Conservation (phyloP, 1,140 invertebrate genomes). For the Tetraneura akinire region DNA sequence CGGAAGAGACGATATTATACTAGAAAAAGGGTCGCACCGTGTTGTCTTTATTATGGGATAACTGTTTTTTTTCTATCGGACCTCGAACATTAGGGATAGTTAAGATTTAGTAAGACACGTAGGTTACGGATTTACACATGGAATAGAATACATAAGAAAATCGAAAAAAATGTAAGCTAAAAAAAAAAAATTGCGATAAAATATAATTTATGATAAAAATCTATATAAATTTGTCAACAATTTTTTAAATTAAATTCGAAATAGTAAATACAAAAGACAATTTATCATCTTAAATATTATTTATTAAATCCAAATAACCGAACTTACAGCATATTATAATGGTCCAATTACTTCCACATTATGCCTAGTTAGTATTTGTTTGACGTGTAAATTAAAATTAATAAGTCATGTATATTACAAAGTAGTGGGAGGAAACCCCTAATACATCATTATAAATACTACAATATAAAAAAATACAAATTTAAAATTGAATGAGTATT, state of each 20-base stretch:
- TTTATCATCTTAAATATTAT: too few relatives aligned
- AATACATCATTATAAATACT: too few relatives aligned
- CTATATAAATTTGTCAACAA: neutral
- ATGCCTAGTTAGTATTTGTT: too few relatives aligned
- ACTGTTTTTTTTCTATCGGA: constrained; percentile 8
- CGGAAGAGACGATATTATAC: constrained; percentile 11
- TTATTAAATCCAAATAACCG: too few relatives aligned
- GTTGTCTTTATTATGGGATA: constrained; percentile 30
- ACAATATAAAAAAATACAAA: too few relatives aligned
- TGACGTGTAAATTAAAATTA: too few relatives aligned
- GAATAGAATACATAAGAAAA: neutral
- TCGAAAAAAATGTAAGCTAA: neutral
- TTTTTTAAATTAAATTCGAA: neutral
- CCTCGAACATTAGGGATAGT: neutral
- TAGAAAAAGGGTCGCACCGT: neutral
- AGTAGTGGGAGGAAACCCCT: too few relatives aligned
- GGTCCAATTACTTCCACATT: too few relatives aligned
- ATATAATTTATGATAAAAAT: neutral
- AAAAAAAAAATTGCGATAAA: neutral
- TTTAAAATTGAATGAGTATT: too few relatives aligned
- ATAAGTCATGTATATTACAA: too few relatives aligned
- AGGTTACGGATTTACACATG: neutral
- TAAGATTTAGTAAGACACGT: neutral
- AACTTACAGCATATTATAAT: too few relatives aligned
- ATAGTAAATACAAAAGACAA: too few relatives aligned